Evolutionary conservation across 1,140 invertebrate genomes (phyloP), one percentile per base, ranked within the genome.

Genomic region (Berghia stephanieae): DNA sequence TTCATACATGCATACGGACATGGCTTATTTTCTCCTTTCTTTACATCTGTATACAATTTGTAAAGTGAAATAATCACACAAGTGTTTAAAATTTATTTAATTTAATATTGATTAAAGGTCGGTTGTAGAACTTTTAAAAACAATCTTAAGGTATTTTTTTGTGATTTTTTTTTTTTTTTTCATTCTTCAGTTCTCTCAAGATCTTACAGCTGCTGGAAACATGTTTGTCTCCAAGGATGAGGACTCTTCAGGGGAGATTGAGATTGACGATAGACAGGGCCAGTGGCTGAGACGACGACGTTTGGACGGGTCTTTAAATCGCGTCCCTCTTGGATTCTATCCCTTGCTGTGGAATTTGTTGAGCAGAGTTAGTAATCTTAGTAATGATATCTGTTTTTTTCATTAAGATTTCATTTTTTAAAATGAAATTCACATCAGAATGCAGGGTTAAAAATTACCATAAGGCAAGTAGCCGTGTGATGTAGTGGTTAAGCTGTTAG

Each of bases 271-370:
- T 85, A 91, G 95, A 34, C 96, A 98, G 90, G 98, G 98, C 0
- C 97, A 99, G 87, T 99, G 98, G 98, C 89, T 99, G 67, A 91
- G 98, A 66, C 91, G 98, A 72, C 91, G 98, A 31, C 90, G 97
- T 78, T 91, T 99, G 18, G 98, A 99, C 90, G 98, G 98, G 3
- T 96, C 98, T 13, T 91, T 99, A 1, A 99, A 99, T 90, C 92
- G 98, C 82, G 98, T 99, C 0, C 98, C 98, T 0, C 90, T 94
- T 77, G 96, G 97, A 86, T 99, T 99, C 90, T 99, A 99, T 90
- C 94, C 96, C 3, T 92, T 95, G 79, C 95, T 99, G 21, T 98
- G 97, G 96, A 92, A 92, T 72, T 93, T 98, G 57, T 90, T 99
- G 16, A 95, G 97, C 91, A 94, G 83, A 80, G 87, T 87, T 74